Percentiles rank a stretch among this genome's conserved stretches.
Conservation (phyloP, 2,113 vertebrate genomes). For the Actenoides lindsayi region DNA sequence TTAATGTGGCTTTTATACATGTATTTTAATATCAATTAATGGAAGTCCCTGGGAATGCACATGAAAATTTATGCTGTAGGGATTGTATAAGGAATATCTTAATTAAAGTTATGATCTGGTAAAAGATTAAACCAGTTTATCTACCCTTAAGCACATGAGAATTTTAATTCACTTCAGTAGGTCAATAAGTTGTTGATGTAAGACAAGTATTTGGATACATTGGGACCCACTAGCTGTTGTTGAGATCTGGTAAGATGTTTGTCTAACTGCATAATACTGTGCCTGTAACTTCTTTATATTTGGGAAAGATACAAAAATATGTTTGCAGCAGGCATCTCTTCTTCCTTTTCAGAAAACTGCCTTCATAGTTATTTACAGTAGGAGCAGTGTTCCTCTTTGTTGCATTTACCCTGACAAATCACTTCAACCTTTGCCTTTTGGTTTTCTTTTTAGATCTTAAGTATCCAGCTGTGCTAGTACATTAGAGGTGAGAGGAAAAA, state of each 20-base stretch:
- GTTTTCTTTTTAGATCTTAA: not conserved
- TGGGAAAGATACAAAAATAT: not conserved
- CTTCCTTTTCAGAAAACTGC: not conserved
- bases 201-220: not conserved
- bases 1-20: not conserved
- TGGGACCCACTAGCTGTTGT: not conserved
- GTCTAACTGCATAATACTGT: not conserved
- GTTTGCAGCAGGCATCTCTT: not conserved
- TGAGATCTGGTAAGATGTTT: not conserved
- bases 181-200: not conserved
- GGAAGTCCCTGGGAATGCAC: not conserved
- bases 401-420: not conserved
- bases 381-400: not conserved
- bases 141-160: not conserved
- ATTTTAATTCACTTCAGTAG: not conserved
- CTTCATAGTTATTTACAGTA: not conserved
- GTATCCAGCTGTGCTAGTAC: not conserved
- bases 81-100: not conserved
- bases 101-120: not conserved
- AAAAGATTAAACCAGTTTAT: not conserved
- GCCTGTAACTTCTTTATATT: not conserved
- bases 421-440: not conserved
- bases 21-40: not conserved
- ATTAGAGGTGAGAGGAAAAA: not conserved
- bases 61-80: not conserved